A percentile compares a stretch with the other conserved stretches of the same genome.
Conservation (phyloP, 2,797 vertebrate genomes). For the Arrhamphus sclerolepis region DNA sequence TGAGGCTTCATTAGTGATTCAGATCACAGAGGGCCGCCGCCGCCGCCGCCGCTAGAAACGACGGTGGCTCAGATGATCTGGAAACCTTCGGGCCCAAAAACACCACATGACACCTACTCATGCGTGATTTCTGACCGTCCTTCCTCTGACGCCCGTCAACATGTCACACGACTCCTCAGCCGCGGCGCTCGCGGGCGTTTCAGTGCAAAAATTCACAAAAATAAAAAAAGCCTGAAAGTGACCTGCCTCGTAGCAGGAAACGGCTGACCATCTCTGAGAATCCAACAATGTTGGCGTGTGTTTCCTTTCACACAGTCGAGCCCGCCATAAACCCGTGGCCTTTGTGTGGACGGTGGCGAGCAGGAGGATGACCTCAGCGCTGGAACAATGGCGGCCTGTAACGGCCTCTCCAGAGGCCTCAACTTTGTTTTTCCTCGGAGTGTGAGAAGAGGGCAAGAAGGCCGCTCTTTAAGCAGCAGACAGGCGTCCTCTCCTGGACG, state of each 20-base stretch:
- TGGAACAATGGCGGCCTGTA: slow-evolving; percentile 97
- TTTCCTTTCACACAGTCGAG: slow-evolving; percentile 98
- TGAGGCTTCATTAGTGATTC: slow-evolving; percentile 45
- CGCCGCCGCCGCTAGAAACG: slow-evolving; percentile 24
- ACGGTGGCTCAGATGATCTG: slow-evolving; percentile 6
- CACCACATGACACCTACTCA: neutral
- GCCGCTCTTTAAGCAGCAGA: too few species aligned
- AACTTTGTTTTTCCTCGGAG: slow-evolving; percentile 94
- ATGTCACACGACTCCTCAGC: slow-evolving; percentile 44
- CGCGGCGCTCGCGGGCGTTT: slow-evolving; percentile 29
- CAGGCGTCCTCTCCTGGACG: too few species aligned
- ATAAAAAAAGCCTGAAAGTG: slow-evolving; percentile 17
- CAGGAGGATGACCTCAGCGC: slow-evolving; percentile 98
- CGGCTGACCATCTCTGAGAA: slow-evolving; percentile 70
- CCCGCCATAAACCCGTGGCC: slow-evolving; percentile 92
- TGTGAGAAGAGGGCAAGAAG: slow-evolving; percentile 80
- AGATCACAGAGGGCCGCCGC: slow-evolving; percentile 17
- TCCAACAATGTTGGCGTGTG: slow-evolving; percentile 91
- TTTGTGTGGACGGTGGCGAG: slow-evolving; percentile 90
- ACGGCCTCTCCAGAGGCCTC: slow-evolving; percentile 93
- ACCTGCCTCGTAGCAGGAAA: slow-evolving; percentile 48
- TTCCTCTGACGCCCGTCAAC: slow-evolving; percentile 54
- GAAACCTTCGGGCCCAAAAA: too few species aligned
- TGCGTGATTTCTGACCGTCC: slow-evolving; percentile 35
- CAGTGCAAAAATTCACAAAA: slow-evolving; percentile 27